Conservation (phyloP, 2,113 vertebrate species). For the Myanophis thanlyinensis region DNA sequence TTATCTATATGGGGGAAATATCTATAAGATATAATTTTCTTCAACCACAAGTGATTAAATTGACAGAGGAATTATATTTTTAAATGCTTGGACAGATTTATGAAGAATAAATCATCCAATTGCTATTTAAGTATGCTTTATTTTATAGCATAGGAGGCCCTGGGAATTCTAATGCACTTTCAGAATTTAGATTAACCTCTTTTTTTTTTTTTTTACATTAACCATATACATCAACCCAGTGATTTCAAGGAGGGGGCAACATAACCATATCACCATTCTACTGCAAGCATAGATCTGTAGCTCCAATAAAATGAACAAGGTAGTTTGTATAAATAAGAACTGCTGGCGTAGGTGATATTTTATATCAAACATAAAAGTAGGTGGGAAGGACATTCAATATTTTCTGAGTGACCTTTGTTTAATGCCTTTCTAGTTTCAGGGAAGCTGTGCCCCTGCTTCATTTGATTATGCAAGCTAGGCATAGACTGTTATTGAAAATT, state of each 20-base stretch:
- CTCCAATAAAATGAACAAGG: neutral
- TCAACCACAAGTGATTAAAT: neutral
- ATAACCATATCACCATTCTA: neutral
- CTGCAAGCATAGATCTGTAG: neutral
- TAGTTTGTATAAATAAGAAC: neutral
- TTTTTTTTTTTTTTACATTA: neutral
- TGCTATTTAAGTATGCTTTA: neutral
- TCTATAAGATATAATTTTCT: neutral
- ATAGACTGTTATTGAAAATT: neutral
- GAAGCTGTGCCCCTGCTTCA: neutral
- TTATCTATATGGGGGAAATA: neutral
- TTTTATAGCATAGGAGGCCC: neutral
- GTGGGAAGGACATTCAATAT: neutral
- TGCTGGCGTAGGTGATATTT: neutral
- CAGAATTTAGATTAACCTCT: neutral
- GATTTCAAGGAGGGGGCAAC: neutral
- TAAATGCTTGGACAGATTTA: neutral
- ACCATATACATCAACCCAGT: neutral
- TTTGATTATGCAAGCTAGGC: constrained; percentile 21
- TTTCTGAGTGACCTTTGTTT: neutral
- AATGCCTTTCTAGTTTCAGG: neutral
- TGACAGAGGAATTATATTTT: neutral
- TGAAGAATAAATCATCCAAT: neutral
- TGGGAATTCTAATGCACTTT: neutral
- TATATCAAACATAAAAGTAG: neutral